phyloP scores from a whole-genome alignment of 1,140 invertebrate species.

The Drosophila aff. region DNA sequence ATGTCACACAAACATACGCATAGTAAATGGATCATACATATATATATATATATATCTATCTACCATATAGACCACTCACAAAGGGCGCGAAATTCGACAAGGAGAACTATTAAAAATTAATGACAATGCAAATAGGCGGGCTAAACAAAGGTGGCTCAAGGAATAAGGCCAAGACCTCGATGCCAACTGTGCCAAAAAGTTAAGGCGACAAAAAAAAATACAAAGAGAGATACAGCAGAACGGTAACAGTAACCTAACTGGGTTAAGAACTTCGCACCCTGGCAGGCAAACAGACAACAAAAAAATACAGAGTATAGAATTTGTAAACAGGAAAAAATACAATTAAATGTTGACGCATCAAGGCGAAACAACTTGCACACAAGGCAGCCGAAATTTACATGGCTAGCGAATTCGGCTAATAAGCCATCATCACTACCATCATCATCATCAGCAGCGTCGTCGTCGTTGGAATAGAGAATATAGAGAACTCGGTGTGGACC shows the following conservation, averaged over 20 bases:
- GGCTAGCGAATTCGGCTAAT: constrained; percentile 65
- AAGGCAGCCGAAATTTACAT: constrained; percentile 66
- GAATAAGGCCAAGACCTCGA: constrained; percentile 51
- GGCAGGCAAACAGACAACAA: constrained; percentile 23
- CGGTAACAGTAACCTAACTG: constrained; percentile 54
- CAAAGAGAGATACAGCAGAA: constrained; percentile 9
- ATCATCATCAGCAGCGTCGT: not conserved
- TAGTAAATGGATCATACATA: not conserved
- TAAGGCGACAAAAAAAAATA: constrained; percentile 22
- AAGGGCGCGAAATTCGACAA: constrained; percentile 47
- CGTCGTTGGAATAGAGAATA: constrained; percentile 8
- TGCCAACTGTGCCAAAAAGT: constrained; percentile 71
- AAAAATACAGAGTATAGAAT: constrained; percentile 9
- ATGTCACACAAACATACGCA: constrained; percentile 51
- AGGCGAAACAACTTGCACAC: constrained; percentile 52
- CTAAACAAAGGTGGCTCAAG: constrained; percentile 65
- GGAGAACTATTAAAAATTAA: constrained; percentile 77
- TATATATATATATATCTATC: constrained; percentile 1
- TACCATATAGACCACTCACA: constrained; percentile 15
- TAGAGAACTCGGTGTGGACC: constrained; percentile 10
- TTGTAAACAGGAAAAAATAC: constrained; percentile 50
- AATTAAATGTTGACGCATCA: constrained; percentile 57
- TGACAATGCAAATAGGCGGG: constrained; percentile 72
- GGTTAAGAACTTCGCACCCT: constrained; percentile 71
- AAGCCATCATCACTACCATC: constrained; percentile 63